Evolutionary conservation across 2,888 invertebrate species (phyloP).

Genomic region (Lepidonotus clava): DNA sequence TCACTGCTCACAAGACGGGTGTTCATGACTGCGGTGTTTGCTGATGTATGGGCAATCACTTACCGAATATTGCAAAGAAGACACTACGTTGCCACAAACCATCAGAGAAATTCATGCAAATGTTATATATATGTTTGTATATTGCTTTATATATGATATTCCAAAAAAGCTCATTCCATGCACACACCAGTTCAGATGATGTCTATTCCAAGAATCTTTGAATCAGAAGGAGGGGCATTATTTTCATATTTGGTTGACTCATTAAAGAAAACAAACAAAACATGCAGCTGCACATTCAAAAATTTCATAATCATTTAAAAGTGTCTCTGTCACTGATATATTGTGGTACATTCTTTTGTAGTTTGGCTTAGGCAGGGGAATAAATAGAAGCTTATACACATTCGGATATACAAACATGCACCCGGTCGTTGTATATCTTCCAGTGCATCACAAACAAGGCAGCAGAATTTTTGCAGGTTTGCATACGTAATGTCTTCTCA

Average conservation of each 20-base stretch:
- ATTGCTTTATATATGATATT: slow-evolving; percentile 28
- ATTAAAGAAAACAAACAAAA: background rate
- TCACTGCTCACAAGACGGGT: background rate
- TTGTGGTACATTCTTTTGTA: background rate
- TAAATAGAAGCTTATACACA: background rate
- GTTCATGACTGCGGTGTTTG: background rate
- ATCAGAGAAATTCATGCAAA: background rate
- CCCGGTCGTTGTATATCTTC: slow-evolving; percentile 19
- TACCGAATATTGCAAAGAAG: slow-evolving; percentile 32
- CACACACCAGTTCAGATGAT: slow-evolving; percentile 3
- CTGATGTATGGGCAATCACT: background rate
- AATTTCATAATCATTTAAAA: background rate
- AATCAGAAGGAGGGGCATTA: background rate
- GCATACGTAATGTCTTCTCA: slow-evolving; percentile 13
- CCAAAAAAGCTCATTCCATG: slow-evolving; percentile 46
- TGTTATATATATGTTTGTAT: slow-evolving; percentile 17
- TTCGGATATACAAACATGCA: slow-evolving; percentile 31
- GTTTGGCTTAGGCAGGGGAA: background rate
- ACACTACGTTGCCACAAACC: slow-evolving; percentile 9
- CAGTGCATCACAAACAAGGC: slow-evolving; percentile 30
- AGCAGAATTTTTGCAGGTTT: slow-evolving; percentile 16
- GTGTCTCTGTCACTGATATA: background rate
- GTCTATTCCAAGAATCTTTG: slow-evolving; percentile 19
- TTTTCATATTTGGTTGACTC: background rate
- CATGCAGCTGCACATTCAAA: too few species aligned